Evolutionary conservation across 2,797 vertebrate genomes (phyloP).

Genomic region (Gymnothorax javanicus): DNA sequence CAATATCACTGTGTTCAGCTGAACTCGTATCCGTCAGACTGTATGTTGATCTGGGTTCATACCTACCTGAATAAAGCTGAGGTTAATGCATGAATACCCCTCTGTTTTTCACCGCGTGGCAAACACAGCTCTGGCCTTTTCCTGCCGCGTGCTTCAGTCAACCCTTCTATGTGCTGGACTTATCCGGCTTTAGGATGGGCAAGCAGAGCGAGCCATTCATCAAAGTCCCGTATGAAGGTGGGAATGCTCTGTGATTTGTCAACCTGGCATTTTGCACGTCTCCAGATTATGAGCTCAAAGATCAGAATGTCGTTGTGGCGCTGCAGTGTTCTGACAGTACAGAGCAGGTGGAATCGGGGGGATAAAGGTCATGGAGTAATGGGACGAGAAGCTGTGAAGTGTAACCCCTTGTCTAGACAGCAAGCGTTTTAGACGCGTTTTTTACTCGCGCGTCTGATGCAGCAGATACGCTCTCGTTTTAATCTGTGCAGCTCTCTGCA

Average conservation of each 20-base stretch:
- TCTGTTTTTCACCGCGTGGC: too few relatives aligned
- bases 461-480: too few relatives aligned
- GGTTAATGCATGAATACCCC: too few relatives aligned
- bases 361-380: too few relatives aligned
- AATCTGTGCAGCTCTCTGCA: too few relatives aligned
- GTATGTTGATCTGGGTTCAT: too few relatives aligned
- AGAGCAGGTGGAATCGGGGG: neutral
- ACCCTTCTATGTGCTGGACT: conserved; percentile 40
- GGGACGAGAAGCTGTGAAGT: conserved; percentile 40
- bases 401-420: conserved; percentile 44
- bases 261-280: conserved; percentile 61
- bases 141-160: conserved; percentile 34
- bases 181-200: conserved; percentile 66
- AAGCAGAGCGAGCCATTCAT: conserved; percentile 68
- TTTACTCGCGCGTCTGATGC: too few relatives aligned
- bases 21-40: too few relatives aligned
- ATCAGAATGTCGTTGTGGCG: conserved; percentile 56
- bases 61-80: too few relatives aligned
- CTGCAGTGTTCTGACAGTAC: conserved; percentile 52
- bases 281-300: neutral
- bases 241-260: conserved; percentile 42
- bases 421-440: too few relatives aligned
- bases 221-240: conserved; percentile 56
- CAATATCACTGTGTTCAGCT: too few relatives aligned
- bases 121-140: conserved; percentile 28